Percentiles rank a stretch among this genome's conserved stretches.
These are phyloP conservation scores for Diplodus sargus DNA, from an alignment of 2,797 vertebrate genomes.

Conservation along the genomic window DNA sequence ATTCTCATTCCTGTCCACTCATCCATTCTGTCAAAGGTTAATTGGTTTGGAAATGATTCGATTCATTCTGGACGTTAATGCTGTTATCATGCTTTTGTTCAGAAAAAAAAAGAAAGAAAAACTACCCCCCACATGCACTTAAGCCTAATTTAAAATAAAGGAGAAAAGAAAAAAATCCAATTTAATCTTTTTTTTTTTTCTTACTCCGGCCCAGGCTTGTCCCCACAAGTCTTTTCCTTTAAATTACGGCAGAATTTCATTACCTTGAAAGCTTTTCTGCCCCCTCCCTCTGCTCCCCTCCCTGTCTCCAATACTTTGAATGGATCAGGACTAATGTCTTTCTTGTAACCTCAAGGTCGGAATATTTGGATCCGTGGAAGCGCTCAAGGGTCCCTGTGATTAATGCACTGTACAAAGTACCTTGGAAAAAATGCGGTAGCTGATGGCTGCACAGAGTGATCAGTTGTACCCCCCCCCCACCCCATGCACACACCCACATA, in stretches of 20 bases:
- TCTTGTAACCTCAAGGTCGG: slow-evolving; percentile 89
- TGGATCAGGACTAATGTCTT: slow-evolving; percentile 89
- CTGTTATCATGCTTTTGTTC: slow-evolving; percentile 88
- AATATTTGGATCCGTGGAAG: slow-evolving; percentile 85
- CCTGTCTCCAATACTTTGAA: slow-evolving; percentile 83
- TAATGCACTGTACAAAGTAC: slow-evolving; percentile 88
- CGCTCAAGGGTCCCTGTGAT: slow-evolving; percentile 87
- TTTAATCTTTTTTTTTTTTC: slow-evolving; percentile 83
- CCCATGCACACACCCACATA: slow-evolving; percentile 26
- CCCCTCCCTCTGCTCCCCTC: slow-evolving; percentile 73
- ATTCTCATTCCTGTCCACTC: slow-evolving; percentile 86
- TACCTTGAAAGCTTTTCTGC: slow-evolving; percentile 89
- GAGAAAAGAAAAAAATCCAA: slow-evolving; percentile 83
- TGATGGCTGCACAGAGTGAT: slow-evolving; percentile 79
- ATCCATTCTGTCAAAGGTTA: slow-evolving; percentile 90
- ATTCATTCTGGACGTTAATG: slow-evolving; percentile 89
- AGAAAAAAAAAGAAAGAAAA: slow-evolving; percentile 78
- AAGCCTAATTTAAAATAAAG: slow-evolving; percentile 89
- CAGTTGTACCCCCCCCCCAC: slow-evolving; percentile 53
- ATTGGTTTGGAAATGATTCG: slow-evolving; percentile 92
- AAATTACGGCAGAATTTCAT: slow-evolving; percentile 91
- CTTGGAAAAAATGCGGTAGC: slow-evolving; percentile 83
- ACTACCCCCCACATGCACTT: slow-evolving; percentile 84
- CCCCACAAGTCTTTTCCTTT: slow-evolving; percentile 87
- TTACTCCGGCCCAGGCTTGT: slow-evolving; percentile 78